phyloP scores from a whole-genome alignment of 2,797 vertebrate species.

The Enteromius anoplus region DNA sequence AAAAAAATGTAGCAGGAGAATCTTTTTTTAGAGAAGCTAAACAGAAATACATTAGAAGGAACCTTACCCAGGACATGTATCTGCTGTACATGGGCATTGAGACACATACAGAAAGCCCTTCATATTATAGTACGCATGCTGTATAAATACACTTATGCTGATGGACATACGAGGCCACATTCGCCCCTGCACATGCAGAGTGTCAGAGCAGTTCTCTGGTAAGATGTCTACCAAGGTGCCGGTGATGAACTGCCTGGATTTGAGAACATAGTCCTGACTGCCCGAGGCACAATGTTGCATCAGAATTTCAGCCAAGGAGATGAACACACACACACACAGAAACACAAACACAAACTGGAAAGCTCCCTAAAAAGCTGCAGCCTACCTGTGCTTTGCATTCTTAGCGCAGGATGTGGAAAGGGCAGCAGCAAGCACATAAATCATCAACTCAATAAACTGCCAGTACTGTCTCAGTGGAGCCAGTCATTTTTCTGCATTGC shows the following conservation, averaged over 20 bases:
- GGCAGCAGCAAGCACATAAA: constrained; percentile 52
- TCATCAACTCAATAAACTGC: constrained; percentile 50
- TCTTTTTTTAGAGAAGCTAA: not conserved
- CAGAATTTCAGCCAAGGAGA: constrained; percentile 38
- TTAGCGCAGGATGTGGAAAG: constrained; percentile 43
- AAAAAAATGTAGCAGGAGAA: not conserved
- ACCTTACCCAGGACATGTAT: not conserved
- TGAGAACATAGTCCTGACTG: constrained; percentile 33
- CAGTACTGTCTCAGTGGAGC: constrained; percentile 46
- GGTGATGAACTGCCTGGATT: constrained; percentile 35
- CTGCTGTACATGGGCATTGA: not conserved
- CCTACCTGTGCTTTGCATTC: constrained; percentile 51
- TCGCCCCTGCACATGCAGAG: constrained; percentile 10
- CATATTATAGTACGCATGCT: not conserved
- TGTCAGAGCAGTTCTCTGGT: constrained; percentile 33
- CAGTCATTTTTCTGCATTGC: constrained; percentile 32
- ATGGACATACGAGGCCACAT: constrained; percentile 15
- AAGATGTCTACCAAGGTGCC: constrained; percentile 28
- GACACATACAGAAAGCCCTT: constrained; percentile 12
- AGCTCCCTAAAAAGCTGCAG: constrained; percentile 35
- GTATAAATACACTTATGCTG: constrained; percentile 21
- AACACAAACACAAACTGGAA: constrained; percentile 4
- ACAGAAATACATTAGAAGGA: not conserved
- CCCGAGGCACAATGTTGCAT: constrained; percentile 45
- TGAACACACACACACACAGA: constrained; percentile 17